Evolutionary conservation across 2,797 vertebrate species (phyloP), one percentile per base, ranked within the genome.

Genomic region (Erethizon dorsatum): DNA sequence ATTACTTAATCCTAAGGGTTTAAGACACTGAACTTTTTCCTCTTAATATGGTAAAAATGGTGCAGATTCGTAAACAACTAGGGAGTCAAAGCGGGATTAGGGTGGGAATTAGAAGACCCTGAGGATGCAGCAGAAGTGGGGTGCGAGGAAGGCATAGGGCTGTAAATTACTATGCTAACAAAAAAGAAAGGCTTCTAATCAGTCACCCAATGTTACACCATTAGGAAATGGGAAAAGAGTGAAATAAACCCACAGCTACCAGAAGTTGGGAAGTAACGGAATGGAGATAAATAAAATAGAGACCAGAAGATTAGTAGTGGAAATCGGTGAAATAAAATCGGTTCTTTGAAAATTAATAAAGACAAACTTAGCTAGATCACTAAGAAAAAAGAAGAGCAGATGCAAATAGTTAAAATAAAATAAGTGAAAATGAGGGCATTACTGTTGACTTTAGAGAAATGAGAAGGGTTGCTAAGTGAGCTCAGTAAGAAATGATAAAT

Each of bases 1-100:
- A 77, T 20, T 45, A 56, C 10, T 84, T 89, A 69, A 83, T 78
- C 18, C 67, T 86, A 54, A 73, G 31, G n/a, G 20, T 59, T 90
- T 6, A 80, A 61, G 83, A 84, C 24, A n/a, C 26, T 82, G 88
- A 37, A 79, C 31, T 17, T 9, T 97, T 97, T 88, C 57, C 78
- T 91, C 56, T 89, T 78, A 45, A 67, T 85, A 65, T 37, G 57
- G n/a, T 61, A 83, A 94, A 87, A 69, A 33, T 61, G 52, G n/a
- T 56, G 2, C 75, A 83, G 80, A 59, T 24, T 75, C 13, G 47
- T 77, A 83, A 71, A 50, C 73, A 94, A 61, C 17, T 75, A 75
- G 5, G 8, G 8, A 3, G 22, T 63, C 33, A 75, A 56, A 84
- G 87, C 37, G 37, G 82, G 75, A 50, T 63, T 50, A 12, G 1